phyloP scores from a whole-genome alignment of 1,140 invertebrate species.

The Colletes latitarsis region DNA sequence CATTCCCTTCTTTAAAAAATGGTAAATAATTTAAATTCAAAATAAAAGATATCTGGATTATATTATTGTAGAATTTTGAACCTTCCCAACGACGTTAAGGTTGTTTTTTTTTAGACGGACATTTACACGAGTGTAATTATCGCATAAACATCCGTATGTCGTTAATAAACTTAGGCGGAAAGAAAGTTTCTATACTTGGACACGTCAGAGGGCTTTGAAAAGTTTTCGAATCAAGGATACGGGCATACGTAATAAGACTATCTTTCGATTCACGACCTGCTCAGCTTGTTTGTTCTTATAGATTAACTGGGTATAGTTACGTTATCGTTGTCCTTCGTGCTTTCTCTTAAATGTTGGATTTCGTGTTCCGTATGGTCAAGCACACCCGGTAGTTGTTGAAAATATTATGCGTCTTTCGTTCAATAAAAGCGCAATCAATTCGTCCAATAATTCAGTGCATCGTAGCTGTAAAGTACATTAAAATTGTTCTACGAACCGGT shows the following conservation, averaged over 20 bases:
- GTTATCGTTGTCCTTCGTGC: constrained; percentile 36
- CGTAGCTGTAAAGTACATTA: not conserved
- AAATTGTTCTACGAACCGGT: not conserved
- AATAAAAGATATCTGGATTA: too few species aligned
- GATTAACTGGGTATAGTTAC: constrained; percentile 27
- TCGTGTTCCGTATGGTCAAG: constrained; percentile 2
- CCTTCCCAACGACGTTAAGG: too few species aligned
- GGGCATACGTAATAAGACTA: constrained; percentile 51
- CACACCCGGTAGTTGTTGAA: not conserved
- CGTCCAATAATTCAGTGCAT: not conserved
- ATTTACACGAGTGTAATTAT: too few species aligned
- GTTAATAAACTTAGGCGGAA: not conserved
- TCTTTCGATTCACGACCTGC: constrained; percentile 43
- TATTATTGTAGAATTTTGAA: too few species aligned
- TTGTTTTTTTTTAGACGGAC: too few species aligned
- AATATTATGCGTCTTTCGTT: not conserved
- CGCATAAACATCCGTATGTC: too few species aligned
- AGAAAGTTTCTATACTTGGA: constrained; percentile 14
- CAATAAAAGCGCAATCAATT: not conserved
- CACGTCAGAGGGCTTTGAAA: constrained; percentile 54
- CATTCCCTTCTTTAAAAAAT: too few species aligned
- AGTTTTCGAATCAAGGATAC: constrained; percentile 62
- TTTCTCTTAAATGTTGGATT: not conserved
- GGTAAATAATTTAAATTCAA: too few species aligned
- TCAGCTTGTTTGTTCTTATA: constrained; percentile 14